These are phyloP conservation scores for Paramisgurnus dabryanus DNA, from an alignment of 2,113 vertebrate species.

Conservation along the genomic window DNA sequence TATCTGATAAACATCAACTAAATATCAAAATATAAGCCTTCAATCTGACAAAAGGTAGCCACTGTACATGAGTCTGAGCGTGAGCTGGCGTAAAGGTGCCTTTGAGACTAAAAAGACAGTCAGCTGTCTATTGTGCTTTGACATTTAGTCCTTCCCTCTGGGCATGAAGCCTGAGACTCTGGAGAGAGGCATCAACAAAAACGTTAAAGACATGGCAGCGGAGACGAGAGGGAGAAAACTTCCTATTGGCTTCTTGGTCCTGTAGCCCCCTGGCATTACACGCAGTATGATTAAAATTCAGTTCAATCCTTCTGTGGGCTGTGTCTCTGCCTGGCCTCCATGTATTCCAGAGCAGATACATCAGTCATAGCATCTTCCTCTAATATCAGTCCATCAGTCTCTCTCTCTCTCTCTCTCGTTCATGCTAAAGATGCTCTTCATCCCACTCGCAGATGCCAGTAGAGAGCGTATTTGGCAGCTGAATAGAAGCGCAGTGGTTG, in stretches of 20 bases:
- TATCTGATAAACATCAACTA: constrained; percentile 12
- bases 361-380: constrained; percentile 10
- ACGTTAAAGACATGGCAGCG: constrained; percentile 14
- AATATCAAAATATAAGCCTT: constrained; percentile 9
- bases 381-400: background rate
- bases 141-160: constrained; percentile 38
- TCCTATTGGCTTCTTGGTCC: constrained; percentile 45
- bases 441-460: constrained; percentile 40
- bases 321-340: constrained; percentile 35
- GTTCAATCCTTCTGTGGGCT: constrained; percentile 52
- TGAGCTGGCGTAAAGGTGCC: constrained; percentile 22
- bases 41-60: constrained; percentile 8
- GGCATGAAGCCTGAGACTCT: background rate
- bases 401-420: background rate
- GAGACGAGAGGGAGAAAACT: constrained; percentile 41
- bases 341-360: constrained; percentile 28
- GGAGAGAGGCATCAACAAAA: constrained; percentile 15
- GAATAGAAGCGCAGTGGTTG: constrained; percentile 23
- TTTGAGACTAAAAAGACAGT: constrained; percentile 37
- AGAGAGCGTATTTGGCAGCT: constrained; percentile 46
- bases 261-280: constrained; percentile 58
- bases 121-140: constrained; percentile 47
- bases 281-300: constrained; percentile 66
- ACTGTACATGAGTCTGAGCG: constrained; percentile 5
- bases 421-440: constrained; percentile 23